Evolutionary conservation across 1,140 invertebrate species (phyloP).

Genomic region (Tetramorium simillimum): DNA sequence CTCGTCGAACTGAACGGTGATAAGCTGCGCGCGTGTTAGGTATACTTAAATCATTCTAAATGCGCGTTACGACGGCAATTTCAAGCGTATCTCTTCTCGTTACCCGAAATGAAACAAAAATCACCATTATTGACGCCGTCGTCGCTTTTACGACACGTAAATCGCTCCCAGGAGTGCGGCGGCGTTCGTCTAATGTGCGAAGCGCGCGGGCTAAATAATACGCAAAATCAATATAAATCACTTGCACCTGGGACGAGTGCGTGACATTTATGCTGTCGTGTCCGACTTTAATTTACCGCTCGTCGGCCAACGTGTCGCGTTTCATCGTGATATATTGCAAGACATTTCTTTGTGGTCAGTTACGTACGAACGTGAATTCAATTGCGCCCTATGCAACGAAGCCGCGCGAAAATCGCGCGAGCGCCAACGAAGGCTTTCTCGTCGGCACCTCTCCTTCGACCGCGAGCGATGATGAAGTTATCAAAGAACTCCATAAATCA

Average conservation of each 20-base stretch:
- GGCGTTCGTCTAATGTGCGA: conserved; percentile 5
- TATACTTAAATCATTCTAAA: conserved; percentile 3
- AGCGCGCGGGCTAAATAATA: conserved; percentile 34
- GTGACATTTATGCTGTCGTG: conserved; percentile 37
- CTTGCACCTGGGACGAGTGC: conserved; percentile 7
- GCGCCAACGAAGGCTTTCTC: neutral
- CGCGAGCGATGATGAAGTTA: conserved; percentile 12
- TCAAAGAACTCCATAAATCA: conserved; percentile 17
- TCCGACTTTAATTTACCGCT: conserved; percentile 50
- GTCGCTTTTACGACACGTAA: conserved; percentile 49
- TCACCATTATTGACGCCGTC: conserved; percentile 32
- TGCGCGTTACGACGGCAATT: neutral
- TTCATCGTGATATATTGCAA: conserved; percentile 42
- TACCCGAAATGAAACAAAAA: conserved; percentile 23
- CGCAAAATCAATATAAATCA: conserved; percentile 55
- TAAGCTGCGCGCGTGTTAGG: neutral
- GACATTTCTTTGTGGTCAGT: conserved; percentile 36
- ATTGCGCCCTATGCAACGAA: neutral
- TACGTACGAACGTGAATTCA: conserved; percentile 25
- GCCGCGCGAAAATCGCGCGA: conserved; percentile 1
- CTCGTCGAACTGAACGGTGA: neutral
- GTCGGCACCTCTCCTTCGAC: neutral
- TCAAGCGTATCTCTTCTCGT: neutral
- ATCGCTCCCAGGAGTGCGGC: conserved; percentile 19
- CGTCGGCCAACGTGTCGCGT: conserved; percentile 41